These are phyloP conservation scores for Gryon sp. DNA, from an alignment of 1,140 invertebrate species.

Conservation along the genomic window DNA sequence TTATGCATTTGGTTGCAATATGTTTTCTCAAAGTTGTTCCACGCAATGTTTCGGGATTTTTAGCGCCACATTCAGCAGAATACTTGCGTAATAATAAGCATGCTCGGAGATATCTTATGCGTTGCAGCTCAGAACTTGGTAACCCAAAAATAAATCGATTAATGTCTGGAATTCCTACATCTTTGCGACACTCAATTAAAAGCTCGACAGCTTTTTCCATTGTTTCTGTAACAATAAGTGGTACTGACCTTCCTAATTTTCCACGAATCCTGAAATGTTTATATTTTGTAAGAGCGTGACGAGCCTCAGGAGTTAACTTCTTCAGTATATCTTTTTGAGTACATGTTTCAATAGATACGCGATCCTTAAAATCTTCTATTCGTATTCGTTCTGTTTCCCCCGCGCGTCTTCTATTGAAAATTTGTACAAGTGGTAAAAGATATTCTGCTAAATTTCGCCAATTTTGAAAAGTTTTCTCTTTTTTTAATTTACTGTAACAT, in stretches of 20 bases:
- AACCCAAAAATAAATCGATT: not conserved
- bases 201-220: conserved; percentile 5
- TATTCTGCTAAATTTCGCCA: not conserved
- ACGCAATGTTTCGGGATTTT: not conserved
- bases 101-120: not conserved
- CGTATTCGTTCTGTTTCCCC: not conserved
- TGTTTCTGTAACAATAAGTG: not conserved
- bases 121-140: not conserved
- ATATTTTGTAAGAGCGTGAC: not conserved
- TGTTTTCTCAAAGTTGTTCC: conserved; percentile 49
- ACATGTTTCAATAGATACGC: not conserved
- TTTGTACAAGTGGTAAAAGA: not conserved
- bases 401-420: conserved; percentile 5
- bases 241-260: conserved; percentile 8
- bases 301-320: not conserved
- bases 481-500: not conserved
- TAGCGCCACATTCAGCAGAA: not conserved
- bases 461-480: not conserved
- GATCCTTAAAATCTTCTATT: not conserved
- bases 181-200: not conserved
- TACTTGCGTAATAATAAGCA: not conserved
- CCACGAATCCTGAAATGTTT: conserved; percentile 8
- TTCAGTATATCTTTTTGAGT: not conserved
- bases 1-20: conserved; percentile 38
- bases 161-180: too few relatives aligned